Conservation (phyloP, 2,888 invertebrate species). For the Lysandra bellargus region DNA sequence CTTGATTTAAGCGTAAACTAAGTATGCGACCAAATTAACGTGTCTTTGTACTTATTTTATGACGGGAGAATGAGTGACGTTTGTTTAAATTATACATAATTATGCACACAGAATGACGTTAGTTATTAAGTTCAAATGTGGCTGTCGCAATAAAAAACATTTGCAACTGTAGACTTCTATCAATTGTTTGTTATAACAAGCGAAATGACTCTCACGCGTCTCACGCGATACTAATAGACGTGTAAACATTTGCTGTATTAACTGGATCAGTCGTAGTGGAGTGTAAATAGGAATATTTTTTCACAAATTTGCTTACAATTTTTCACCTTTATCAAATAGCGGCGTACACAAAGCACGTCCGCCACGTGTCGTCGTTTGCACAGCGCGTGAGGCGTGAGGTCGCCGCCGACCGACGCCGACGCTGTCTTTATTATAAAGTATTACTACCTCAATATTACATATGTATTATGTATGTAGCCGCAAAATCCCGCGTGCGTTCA, state of each 20-base stretch:
- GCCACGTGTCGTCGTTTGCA: not conserved
- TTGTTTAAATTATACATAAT: too few species aligned
- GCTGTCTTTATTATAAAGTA: not conserved
- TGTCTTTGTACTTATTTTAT: too few species aligned
- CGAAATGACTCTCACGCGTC: not conserved
- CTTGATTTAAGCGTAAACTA: not conserved
- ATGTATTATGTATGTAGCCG: not conserved
- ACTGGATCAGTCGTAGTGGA: not conserved
- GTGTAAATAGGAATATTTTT: not conserved
- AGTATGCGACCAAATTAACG: too few species aligned
- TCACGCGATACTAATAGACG: not conserved
- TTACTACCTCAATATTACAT: not conserved
- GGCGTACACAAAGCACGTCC: not conserved
- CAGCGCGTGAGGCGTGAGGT: not conserved
- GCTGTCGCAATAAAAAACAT: not conserved
- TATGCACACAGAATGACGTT: too few species aligned
- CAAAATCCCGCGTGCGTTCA: not conserved
- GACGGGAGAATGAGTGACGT: too few species aligned
- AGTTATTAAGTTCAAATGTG: too few species aligned
- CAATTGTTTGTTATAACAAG: not conserved
- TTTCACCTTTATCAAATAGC: not conserved
- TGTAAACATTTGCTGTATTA: not conserved
- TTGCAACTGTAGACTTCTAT: not conserved
- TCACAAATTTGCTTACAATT: not conserved
- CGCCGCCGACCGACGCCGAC: not conserved